Evolutionary conservation across 2,113 vertebrate genomes (phyloP), one percentile per base, ranked within the genome.

Genomic region (Circaetus cinerascens): DNA sequence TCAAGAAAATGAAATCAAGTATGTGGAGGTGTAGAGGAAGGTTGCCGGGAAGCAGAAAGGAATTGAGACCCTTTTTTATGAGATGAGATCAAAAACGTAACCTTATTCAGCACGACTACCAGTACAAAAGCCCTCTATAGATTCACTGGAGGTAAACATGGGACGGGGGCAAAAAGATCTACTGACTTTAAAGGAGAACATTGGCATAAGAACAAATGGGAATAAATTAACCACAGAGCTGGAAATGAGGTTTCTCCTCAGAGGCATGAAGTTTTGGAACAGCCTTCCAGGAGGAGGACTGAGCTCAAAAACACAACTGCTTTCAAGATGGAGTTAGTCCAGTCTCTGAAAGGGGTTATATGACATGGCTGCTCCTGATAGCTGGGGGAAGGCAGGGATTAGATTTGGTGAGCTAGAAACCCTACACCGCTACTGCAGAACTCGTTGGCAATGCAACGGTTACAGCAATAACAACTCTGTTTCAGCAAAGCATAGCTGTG

Each of bases 201-300:
- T 6, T 97, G 93, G 76, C 93, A 59, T 55, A n/a, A 94, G 89
- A 94, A 81, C 76, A 96, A 94, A 96, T 80, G 43, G 38, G 60
- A 95, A 84, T n/a, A 77, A 79, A 51, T 5, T 63, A 84, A 88
- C 76, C 62, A 17, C 79, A 87, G 53, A 89, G 89, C 55, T 95
- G 94, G 86, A 95, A 94, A 93, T 71, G 29, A 89, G 38, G 50
- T 81, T 91, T 74, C 64, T 84, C 46, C 91, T 94, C 80, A 91
- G 64, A 94, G 72, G 86, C 91, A 93, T 11, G 29, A 90, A 59
- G n/a, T 78, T 95, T 77, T 93, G 68, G 68, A 94, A 50, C 38
- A 91, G 41, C 14, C n/a, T 89, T 74, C 29, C 60, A 91, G 68
- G 29, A 83, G 53, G 32, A 83, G 48, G 25, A 56, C 32, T 50